Base-by-base conservation (phyloP, 2,888 invertebrate species). In the Limnephilus marmoratus region DNA sequence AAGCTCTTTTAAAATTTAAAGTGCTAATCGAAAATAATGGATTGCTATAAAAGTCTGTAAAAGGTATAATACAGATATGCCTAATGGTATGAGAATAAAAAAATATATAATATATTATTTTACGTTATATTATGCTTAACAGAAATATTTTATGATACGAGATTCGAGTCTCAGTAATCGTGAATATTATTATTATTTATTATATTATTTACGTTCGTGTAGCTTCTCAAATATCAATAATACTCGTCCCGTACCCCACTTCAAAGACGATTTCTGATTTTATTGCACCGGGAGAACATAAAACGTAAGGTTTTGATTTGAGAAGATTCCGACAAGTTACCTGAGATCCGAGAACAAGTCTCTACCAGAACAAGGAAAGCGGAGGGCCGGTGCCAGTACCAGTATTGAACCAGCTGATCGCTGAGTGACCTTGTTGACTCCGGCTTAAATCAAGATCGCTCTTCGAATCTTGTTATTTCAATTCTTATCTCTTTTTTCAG, bases 401-500 rank as follows among this genome's bases (percentile, higher is more conserved):
- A 45, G 45, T 45, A 45, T 11, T 13, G 49, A 49, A 49, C 49
- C 49, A 15, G 15, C 49, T 49, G 68, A 68, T 68, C 68, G 68
- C 68, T 24, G 68, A 87, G 53, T 87, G 88, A 89, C 81, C 88
- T 80, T 86, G 49, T 89, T 80, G 68, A n/a, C 87, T 53, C 53
- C 53, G 31, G 29, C 80, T 89, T 34, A 34, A 81, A 81, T 89
- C 80, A 68, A 80, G 68, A 68, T 89, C 34, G 24, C 12, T 80
- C 88, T 34, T n/a, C 11, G 13, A 24, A 86, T 86, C 86, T 86
- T 86, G 86, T 86, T 86, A 29, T 89, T 80, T 80, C 49, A 29
- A 68, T 34, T 80, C 88, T 81, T 89, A 89, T 89, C 88, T 89
- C 88, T 81, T 89, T 89, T 41, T 80, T 80, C 80, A 5, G 37